Conservation (phyloP, 2,113 vertebrate genomes). For the Podarcis raffonei region DNA sequence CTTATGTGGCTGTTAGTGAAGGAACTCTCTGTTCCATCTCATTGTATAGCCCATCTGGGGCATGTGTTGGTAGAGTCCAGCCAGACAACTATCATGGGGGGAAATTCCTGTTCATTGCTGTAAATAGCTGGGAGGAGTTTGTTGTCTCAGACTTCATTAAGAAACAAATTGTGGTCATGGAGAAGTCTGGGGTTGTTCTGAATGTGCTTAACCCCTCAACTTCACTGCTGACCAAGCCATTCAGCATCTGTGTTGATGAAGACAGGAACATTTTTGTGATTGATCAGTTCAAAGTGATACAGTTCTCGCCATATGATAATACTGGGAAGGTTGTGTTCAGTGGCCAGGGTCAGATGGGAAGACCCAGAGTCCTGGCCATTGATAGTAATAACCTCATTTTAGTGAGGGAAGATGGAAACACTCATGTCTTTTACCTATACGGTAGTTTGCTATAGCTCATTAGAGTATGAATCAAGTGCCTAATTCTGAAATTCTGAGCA, state of each 20-base stretch:
- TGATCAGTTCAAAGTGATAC: slow-evolving; percentile 29
- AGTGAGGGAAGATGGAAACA: slow-evolving; percentile 1
- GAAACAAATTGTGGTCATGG: slow-evolving; percentile 34
- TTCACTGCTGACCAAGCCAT: slow-evolving; percentile 14
- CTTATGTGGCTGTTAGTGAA: slow-evolving; percentile 52
- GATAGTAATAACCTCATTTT: slow-evolving; percentile 16
- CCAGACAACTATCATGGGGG: slow-evolving; percentile 6
- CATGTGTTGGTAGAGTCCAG: slow-evolving; percentile 25
- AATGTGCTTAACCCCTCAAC: not conserved
- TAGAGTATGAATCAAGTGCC: not conserved
- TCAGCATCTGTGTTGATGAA: slow-evolving; percentile 36
- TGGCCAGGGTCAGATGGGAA: not conserved
- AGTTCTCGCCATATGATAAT: not conserved
- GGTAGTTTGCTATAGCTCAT: not conserved
- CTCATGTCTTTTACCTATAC: not conserved
- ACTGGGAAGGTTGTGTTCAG: slow-evolving; percentile 19
- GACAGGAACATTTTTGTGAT: slow-evolving; percentile 38
- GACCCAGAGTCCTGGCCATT: slow-evolving; percentile 24
- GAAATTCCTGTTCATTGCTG: slow-evolving; percentile 48
- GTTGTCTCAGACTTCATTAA: slow-evolving; percentile 45
- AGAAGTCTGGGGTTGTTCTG: slow-evolving; percentile 25
- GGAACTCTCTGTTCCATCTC: slow-evolving; percentile 36
- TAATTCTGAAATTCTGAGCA: not conserved
- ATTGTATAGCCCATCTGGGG: slow-evolving; percentile 30
- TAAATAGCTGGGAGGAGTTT: slow-evolving; percentile 50